phyloP scores from a whole-genome alignment of 2,113 vertebrate species.

The Triplophysa tibetana region DNA sequence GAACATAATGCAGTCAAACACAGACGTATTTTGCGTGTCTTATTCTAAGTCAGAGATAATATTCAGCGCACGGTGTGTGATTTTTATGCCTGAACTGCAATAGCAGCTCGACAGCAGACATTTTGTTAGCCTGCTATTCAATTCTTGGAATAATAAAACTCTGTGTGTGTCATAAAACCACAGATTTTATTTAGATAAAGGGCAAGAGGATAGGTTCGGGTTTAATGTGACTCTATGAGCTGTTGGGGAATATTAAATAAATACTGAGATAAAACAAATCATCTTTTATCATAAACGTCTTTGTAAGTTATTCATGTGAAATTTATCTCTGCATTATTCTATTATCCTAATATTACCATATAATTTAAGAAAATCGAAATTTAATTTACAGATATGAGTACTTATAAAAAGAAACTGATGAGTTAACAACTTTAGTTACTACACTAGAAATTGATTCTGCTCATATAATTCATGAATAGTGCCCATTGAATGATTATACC shows the following conservation, averaged over 20 bases:
- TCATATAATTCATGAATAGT: neutral
- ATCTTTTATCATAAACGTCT: slow-evolving; percentile 38
- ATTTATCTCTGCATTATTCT: slow-evolving; percentile 12
- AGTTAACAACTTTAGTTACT: slow-evolving; percentile 13
- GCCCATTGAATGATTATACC: neutral
- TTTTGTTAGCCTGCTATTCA: neutral
- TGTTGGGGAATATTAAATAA: slow-evolving; percentile 56
- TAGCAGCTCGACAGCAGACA: neutral
- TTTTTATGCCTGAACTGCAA: slow-evolving; percentile 2
- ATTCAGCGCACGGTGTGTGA: neutral
- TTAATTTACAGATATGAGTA: neutral
- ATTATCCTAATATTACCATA: slow-evolving; percentile 18
- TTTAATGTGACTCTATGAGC: slow-evolving; percentile 49
- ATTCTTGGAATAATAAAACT: slow-evolving; percentile 39
- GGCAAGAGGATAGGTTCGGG: slow-evolving; percentile 41
- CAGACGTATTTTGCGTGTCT: slow-evolving; percentile 38
- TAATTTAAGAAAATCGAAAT: neutral
- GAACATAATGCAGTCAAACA: slow-evolving; percentile 37
- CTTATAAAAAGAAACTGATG: neutral
- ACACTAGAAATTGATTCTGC: neutral
- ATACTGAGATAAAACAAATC: slow-evolving; percentile 50
- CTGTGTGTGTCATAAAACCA: slow-evolving; percentile 45
- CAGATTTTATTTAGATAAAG: slow-evolving; percentile 52
- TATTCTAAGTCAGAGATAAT: slow-evolving; percentile 45
- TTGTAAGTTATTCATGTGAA: slow-evolving; percentile 34